Base-by-base conservation (phyloP, 2,113 vertebrate species). In the Saguinus midas region DNA sequence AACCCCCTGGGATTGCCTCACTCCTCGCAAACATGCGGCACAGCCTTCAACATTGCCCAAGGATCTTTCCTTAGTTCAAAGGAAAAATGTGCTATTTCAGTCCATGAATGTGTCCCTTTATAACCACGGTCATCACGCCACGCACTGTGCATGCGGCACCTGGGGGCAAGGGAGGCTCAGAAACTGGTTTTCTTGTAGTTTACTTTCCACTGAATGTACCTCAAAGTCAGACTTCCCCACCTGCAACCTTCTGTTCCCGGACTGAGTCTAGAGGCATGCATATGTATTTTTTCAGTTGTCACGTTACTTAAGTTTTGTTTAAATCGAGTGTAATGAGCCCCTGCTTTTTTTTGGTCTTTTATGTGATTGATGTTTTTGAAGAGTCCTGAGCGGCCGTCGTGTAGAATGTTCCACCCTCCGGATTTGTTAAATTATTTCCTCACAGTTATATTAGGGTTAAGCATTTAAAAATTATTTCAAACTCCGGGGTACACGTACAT, bases 31-130 rank as follows among this genome's bases (percentile, higher is more conserved):
- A 43, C 2, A 0, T 70, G 55, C 27, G 27, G 95, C n/a, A 17
- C 97, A 94, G 90, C 87, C 97, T 98, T 97, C 96, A 85, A 50
- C 97, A 96, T 55, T 5, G 96, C 98, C 98, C 97, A 97, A 86
- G 93, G 97, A 1, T 55, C 96, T 98, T 98, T 80, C 93, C 85
- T 94, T 91, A 96, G 97, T 79, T 96, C 97, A 98, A 98, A 98
- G 96, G 92, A 95, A 96, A 95, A 95, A 87, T 83, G 80, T 96
- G 78, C 93, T 95, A 84, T 48, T 96, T 97, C 81, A 37, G 97
- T 89, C 94, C 84, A 79, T 3, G 80, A 87, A 50, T 75, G 0
- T 66, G 70, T 93, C 94, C 96, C 94, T 88, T 78, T 52, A 57
- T 13, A 87, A 84, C 64, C 32, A 2, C 6, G 85, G 87, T 55